A percentile compares a stretch with the other conserved stretches of the same genome.
These are phyloP conservation scores for Sarotherodon lohbergeri DNA, from an alignment of 2,113 vertebrate species.

Conservation along the genomic window DNA sequence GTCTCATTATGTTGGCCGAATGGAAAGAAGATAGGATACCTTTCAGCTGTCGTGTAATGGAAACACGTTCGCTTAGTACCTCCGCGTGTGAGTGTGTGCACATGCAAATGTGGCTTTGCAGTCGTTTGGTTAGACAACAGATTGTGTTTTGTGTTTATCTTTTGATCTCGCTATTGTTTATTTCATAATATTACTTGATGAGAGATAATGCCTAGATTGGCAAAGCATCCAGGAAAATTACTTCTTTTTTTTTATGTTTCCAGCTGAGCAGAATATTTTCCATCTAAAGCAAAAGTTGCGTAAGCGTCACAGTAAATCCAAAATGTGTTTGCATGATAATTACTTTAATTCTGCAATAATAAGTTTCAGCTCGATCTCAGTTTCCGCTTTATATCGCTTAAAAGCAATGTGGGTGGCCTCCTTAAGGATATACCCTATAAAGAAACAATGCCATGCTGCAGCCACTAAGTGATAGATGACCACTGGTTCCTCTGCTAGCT, in stretches of 20 bases:
- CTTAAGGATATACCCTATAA: neutral
- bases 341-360: slow-evolving; percentile 8
- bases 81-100: neutral
- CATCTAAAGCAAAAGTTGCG: neutral
- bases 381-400: neutral
- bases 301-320: neutral
- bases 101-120: neutral
- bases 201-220: neutral
- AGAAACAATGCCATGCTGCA: neutral
- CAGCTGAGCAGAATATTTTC: neutral
- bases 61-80: slow-evolving; percentile 2
- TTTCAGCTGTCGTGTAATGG: slow-evolving; percentile 38
- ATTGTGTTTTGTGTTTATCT: neutral
- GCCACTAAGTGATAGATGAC: neutral
- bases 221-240: neutral
- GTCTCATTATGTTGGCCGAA: slow-evolving; percentile 37
- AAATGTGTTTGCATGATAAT: slow-evolving; percentile 9
- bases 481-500: neutral
- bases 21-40: slow-evolving; percentile 49
- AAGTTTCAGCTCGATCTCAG: neutral
- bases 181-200: neutral
- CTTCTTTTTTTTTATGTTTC: neutral
- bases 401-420: slow-evolving; percentile 2
- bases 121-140: neutral
- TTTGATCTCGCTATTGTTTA: neutral